Evolutionary conservation across 2,113 vertebrate species (phyloP), one percentile per base, ranked within the genome.

Genomic region (Bambusicola thoracicus): DNA sequence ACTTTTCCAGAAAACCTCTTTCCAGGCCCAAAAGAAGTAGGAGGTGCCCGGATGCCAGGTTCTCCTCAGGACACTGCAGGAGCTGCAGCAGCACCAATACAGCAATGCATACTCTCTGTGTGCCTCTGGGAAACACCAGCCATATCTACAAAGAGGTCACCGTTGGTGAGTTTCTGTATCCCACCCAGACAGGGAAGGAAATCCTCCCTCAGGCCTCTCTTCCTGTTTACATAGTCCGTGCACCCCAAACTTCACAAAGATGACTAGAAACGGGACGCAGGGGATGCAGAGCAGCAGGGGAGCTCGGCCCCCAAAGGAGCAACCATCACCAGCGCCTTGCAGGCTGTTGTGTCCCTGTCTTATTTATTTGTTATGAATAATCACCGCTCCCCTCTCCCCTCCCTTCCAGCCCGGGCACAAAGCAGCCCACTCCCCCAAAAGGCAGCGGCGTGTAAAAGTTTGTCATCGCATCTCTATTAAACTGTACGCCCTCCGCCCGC

Each of bases 381-480:
- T 51, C 63, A 74, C 72, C 63, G 75, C 32, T 82, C 68, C 55
- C 75, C 61, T 85, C 80, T 74, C 75, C 62, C 63, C 63, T 93
- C 80, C 61, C 34, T 70, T 82, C 29, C 6, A 4, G 53, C n/a
- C 58, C 6, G 46, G 49, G 51, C 81, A 91, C 89, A 81, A 67
- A 96, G 82, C 49, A 66, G 72, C 61, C 72, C 0, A 1, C 29
- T 67, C 58, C 81, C 81, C 92, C 89, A 43, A 62, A 73, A 85
- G 83, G 77, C 68, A 9, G 87, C 2, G 3, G 86, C 11, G 5
- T 58, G 84, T 86, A 63, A 30, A 73, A 93, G 78, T 69, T 91
- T 49, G 85, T 81, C 69, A 68, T 70, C 3, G 32, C 61, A n/a
- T 93, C 93, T 94, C 92, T 81, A 92, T 95, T 83, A 96, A 96